Percentiles rank a stretch among this genome's conserved stretches.
phyloP scores from a whole-genome alignment of 2,888 invertebrate genomes.

The Branchipolynoe longqiensis region DNA sequence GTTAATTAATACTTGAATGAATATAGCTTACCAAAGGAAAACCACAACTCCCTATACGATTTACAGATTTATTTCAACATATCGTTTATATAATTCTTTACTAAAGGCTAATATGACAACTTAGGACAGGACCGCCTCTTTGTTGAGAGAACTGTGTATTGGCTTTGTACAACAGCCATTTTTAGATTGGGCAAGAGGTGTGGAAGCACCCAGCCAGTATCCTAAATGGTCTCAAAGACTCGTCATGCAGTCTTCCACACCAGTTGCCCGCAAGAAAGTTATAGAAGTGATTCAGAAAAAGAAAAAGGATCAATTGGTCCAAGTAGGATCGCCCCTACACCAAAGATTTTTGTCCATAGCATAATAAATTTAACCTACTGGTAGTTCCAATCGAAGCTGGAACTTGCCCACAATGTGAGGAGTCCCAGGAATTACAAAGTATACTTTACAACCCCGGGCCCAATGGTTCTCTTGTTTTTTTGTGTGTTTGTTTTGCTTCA shows the following conservation, averaged over 20 bases:
- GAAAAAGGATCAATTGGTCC: conserved; percentile 36
- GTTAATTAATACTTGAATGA: not conserved
- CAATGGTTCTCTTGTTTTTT: too few relatives aligned
- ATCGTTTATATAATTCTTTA: conserved; percentile 56
- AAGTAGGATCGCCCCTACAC: conserved; percentile 35
- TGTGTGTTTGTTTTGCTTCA: too few relatives aligned
- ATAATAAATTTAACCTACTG: conserved; percentile 45
- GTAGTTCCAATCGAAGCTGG: not conserved
- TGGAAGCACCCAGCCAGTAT: conserved; percentile 25
- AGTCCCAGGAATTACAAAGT: conserved; percentile 28
- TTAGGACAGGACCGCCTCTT: conserved; percentile 39
- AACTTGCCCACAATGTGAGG: not conserved
- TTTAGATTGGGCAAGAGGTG: conserved; percentile 33
- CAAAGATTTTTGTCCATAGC: conserved; percentile 38
- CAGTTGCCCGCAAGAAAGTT: conserved; percentile 28
- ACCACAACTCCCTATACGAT: conserved; percentile 51
- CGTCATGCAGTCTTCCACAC: conserved; percentile 32
- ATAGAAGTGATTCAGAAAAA: conserved; percentile 21
- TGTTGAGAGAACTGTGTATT: conserved; percentile 46
- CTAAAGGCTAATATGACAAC: conserved; percentile 56
- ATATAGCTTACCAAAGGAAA: conserved; percentile 12
- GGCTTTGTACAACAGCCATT: conserved; percentile 41
- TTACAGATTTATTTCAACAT: conserved; percentile 57
- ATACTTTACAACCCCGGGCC: conserved; percentile 21
- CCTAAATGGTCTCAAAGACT: conserved; percentile 31